These are phyloP conservation scores for Otus sunia DNA, from an alignment of 2,113 vertebrate species.

Conservation along the genomic window DNA sequence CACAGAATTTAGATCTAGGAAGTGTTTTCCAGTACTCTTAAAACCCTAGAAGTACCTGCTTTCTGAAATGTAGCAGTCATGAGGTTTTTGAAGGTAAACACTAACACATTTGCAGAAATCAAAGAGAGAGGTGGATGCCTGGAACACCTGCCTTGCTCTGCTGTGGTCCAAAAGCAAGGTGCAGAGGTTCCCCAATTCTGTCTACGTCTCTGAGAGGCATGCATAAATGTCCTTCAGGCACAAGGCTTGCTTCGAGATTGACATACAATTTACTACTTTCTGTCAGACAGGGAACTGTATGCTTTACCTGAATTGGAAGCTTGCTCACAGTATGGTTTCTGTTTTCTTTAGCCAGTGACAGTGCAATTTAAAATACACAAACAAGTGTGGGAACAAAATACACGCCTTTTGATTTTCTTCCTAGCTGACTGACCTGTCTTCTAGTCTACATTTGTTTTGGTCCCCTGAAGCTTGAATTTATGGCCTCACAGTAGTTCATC, in stretches of 20 bases:
- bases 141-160: not conserved
- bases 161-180: not conserved
- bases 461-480: not conserved
- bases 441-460: not conserved
- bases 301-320: not conserved
- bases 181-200: not conserved
- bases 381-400: not conserved
- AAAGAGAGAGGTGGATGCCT: not conserved
- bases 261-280: not conserved
- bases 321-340: not conserved
- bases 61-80: not conserved
- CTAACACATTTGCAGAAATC: not conserved
- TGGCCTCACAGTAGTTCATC: not conserved
- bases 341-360: not conserved
- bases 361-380: not conserved
- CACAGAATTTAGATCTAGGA: not conserved
- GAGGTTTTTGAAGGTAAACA: not conserved
- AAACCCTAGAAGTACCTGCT: not conserved
- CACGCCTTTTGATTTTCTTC: not conserved
- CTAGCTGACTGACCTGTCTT: not conserved
- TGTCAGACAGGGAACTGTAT: not conserved
- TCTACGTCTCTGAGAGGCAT: not conserved
- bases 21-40: not conserved
- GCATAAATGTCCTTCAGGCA: not conserved
- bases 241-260: not conserved